phyloP scores from a whole-genome alignment of 64 coral and sea anemone genomes.

The Stylophora pistillata region DNA sequence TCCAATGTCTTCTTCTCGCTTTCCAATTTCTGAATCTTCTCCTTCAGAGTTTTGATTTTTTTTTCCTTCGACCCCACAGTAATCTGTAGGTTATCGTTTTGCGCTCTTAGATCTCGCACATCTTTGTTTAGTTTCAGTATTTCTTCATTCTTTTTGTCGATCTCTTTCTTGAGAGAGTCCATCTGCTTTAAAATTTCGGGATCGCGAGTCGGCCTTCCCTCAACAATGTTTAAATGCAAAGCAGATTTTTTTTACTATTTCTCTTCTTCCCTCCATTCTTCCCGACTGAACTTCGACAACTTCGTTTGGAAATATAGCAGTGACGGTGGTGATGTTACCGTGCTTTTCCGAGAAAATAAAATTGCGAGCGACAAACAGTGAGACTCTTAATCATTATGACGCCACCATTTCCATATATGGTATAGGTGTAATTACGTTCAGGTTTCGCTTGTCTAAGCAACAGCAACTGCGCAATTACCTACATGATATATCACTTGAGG shows the following conservation, averaged over 20 bases:
- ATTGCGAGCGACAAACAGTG: no score
- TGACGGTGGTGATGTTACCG: background rate
- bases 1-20: constrained; percentile 15
- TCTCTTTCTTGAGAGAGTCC: background rate
- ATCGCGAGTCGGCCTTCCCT: background rate
- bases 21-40: constrained; percentile 22
- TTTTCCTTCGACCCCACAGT: constrained; percentile 12
- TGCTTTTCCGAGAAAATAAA: no score
- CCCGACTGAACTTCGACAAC: background rate
- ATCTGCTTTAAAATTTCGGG: background rate
- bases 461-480: no score
- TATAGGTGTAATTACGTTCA: no score
- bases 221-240: background rate
- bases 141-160: background rate
- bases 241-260: background rate
- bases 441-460: no score
- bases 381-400: no score
- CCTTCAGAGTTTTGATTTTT: constrained; percentile 1
- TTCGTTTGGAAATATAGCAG: background rate
- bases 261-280: background rate
- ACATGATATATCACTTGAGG: no score
- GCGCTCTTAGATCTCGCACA: background rate
- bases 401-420: no score
- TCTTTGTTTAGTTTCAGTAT: background rate
- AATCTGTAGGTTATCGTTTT: constrained; percentile 2